Evolutionary conservation across 2,113 vertebrate species (phyloP).

Genomic region (Acanthochromis polyacanthus): DNA sequence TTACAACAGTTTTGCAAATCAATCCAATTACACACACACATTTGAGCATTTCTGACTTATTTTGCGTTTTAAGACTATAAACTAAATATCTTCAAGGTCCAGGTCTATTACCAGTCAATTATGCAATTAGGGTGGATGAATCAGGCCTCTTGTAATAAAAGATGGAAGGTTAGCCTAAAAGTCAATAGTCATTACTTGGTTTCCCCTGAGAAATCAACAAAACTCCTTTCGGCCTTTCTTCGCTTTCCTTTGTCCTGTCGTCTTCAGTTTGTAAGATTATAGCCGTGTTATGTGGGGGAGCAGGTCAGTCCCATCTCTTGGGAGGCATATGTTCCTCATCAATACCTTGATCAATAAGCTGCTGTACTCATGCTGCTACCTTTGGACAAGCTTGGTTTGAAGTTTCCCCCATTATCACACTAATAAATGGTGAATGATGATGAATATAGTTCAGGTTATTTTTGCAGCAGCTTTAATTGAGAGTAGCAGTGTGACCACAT

Average conservation of each 20-base stretch:
- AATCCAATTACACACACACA: too few species aligned
- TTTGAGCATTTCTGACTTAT: neutral
- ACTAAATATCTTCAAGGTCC: neutral
- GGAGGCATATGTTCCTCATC: conserved; percentile 10
- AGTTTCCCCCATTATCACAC: neutral
- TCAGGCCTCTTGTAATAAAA: neutral
- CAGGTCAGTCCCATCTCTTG: neutral
- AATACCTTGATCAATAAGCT: conserved; percentile 54
- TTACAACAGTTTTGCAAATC: too few species aligned
- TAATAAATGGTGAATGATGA: neutral
- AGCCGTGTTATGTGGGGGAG: neutral
- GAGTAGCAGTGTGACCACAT: neutral
- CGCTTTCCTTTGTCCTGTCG: neutral
- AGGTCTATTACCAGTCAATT: too few species aligned
- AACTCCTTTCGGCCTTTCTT: neutral
- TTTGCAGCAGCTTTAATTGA: neutral
- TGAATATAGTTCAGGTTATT: neutral
- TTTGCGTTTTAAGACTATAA: neutral
- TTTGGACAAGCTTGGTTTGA: neutral
- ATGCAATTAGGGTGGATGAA: too few species aligned
- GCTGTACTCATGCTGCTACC: neutral
- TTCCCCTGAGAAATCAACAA: conserved; percentile 3
- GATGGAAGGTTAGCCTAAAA: neutral
- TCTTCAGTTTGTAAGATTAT: too few species aligned
- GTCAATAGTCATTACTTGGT: neutral